These are phyloP conservation scores for Cosmia trapezina DNA, from an alignment of 2,888 invertebrate species.

Conservation along the genomic window DNA sequence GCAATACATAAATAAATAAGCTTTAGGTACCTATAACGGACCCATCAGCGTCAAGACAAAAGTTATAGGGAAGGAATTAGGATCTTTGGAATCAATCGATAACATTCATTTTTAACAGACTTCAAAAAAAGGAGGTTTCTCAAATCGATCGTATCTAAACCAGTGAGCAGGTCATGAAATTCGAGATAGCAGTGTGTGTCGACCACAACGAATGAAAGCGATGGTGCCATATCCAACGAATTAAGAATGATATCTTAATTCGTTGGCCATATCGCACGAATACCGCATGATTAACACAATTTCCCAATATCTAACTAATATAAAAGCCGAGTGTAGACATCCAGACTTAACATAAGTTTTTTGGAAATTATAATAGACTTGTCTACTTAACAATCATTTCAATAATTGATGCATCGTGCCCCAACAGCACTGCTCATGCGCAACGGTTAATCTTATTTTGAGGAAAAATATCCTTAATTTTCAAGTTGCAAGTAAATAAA, in stretches of 20 bases:
- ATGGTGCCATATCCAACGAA: too few species aligned
- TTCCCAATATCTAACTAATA: conserved; percentile 12
- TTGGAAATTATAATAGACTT: conserved; percentile 1
- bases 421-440: not conserved
- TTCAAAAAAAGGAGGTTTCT: too few species aligned
- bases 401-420: conserved; percentile 24
- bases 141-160: too few species aligned
- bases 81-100: not conserved
- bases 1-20: too few species aligned
- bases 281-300: conserved; percentile 2
- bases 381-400: conserved; percentile 4
- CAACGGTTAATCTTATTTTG: not conserved
- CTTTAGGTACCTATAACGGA: not conserved
- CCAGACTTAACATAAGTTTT: conserved; percentile 14
- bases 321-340: conserved; percentile 39
- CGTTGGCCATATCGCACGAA: conserved; percentile 13
- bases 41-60: not conserved
- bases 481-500: conserved; percentile 28
- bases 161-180: not conserved
- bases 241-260: too few species aligned
- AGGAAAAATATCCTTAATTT: not conserved
- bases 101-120: not conserved
- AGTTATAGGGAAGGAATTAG: not conserved
- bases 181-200: conserved; percentile 4
- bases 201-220: not conserved